Base-by-base conservation (phyloP, 2,797 vertebrate genomes). In the Clarias pachynema region DNA sequence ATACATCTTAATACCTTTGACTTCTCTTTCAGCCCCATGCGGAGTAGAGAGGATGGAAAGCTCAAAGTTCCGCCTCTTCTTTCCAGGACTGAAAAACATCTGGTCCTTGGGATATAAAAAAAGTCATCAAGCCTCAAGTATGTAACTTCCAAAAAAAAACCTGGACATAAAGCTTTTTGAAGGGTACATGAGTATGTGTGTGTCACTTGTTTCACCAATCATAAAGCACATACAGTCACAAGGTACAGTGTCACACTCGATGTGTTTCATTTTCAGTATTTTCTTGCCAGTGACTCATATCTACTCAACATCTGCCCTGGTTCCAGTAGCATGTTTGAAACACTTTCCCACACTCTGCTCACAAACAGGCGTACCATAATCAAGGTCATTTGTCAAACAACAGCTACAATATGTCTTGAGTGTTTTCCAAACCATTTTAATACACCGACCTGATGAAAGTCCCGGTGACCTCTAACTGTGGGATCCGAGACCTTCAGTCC, bases 1-100 rank as follows among this genome's bases (percentile, higher is more conserved):
- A 83, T 80, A 78, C 85, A 84, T 84, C 78, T 87, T 85, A 86
- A 87, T 86, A 86, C 77, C 79, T 87, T 81, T 60, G 66, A 74
- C 83, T 83, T 65, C 37, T 82, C 44, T 65, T 85, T 22, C 29
- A 68, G 84, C 72, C 83, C 86, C 90, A 87, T 84, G 86, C 86
- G 70, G 87, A 89, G 85, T 20, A 84, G 84, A 87, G 83, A 86
- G 84, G 84, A 88, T 72, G 84, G 59, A 82, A 20, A 69, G 63
- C 22, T 81, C 44, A 72, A 83, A 80, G 65, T 22, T 69, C 87
- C 66, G 63, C 86, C 82, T 86, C 31, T 84, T 34, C 65, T 59
- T 83, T 81, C 59, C 29, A 87, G 63, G 78, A 72, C 84, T 79
- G 40, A 86, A 74, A 86, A 91, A 90, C 90, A 90, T 91, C 88